Conservation (phyloP, 2,113 vertebrate species). For the Pseudorectes ferrugineus region DNA sequence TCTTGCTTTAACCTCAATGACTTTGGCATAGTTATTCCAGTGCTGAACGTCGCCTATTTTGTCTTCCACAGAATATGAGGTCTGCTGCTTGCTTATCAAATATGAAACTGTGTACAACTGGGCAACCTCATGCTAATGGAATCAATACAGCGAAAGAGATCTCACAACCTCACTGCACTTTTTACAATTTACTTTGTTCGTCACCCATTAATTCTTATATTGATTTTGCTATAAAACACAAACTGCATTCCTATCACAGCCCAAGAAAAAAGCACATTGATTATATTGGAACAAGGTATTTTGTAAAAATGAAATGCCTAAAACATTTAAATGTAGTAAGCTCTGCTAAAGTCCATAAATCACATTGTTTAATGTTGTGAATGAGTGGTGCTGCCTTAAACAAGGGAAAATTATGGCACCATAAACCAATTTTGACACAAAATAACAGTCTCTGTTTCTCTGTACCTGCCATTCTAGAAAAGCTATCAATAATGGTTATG, state of each 20-base stretch:
- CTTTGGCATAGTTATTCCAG: neutral
- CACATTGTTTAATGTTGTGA: slow-evolving; percentile 69
- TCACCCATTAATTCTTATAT: slow-evolving; percentile 75
- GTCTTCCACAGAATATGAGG: neutral
- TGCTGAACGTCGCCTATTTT: neutral
- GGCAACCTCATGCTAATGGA: slow-evolving; percentile 17
- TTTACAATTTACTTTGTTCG: slow-evolving; percentile 55
- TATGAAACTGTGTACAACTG: neutral
- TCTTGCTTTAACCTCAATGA: neutral
- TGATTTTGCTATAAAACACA: slow-evolving; percentile 76
- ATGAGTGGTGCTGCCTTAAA: slow-evolving; percentile 73
- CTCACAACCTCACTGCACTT: slow-evolving; percentile 16
- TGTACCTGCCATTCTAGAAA: slow-evolving; percentile 59
- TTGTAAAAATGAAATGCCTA: slow-evolving; percentile 73
- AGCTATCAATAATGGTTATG: slow-evolving; percentile 71
- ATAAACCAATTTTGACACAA: slow-evolving; percentile 73
- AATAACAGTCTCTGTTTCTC: slow-evolving; percentile 56
- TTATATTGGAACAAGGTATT: slow-evolving; percentile 73
- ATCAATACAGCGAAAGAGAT: slow-evolving; percentile 31
- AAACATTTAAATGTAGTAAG: slow-evolving; percentile 76
- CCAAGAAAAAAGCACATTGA: slow-evolving; percentile 66
- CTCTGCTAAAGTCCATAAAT: slow-evolving; percentile 73
- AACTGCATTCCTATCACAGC: slow-evolving; percentile 55
- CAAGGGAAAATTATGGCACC: slow-evolving; percentile 65
- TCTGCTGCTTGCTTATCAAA: slow-evolving; percentile 26